phyloP scores from a whole-genome alignment of 2,888 invertebrate species.

The Drosophila barbarae region DNA sequence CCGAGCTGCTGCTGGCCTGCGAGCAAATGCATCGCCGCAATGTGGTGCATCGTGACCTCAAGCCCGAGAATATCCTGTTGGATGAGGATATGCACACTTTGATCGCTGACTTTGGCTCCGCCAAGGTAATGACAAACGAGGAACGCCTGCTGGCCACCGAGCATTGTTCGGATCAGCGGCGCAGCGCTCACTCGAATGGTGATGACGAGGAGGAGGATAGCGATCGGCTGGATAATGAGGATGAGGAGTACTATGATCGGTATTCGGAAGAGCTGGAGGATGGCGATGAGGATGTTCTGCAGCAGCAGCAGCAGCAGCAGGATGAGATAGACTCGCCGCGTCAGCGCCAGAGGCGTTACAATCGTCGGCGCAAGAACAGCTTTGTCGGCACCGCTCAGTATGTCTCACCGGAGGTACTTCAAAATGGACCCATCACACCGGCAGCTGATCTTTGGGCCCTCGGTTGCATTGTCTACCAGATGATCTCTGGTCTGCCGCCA shows the following conservation, averaged over 20 bases:
- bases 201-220: slow-evolving; percentile 62
- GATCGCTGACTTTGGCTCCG: slow-evolving; percentile 98
- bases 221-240: slow-evolving; percentile 61
- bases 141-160: slow-evolving; percentile 51
- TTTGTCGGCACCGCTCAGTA: slow-evolving; percentile 99
- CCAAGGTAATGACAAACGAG: slow-evolving; percentile 86
- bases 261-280: slow-evolving; percentile 49
- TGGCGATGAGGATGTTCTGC: slow-evolving; percentile 26
- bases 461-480: slow-evolving; percentile 98
- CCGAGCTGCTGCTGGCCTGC: slow-evolving; percentile 94
- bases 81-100: slow-evolving; percentile 97
- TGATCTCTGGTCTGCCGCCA: slow-evolving; percentile 95
- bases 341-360: slow-evolving; percentile 70
- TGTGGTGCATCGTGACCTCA: slow-evolving; percentile 97
- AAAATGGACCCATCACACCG: slow-evolving; percentile 86
- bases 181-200: slow-evolving; percentile 29
- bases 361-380: slow-evolving; percentile 83
- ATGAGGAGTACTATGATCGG: slow-evolving; percentile 55
- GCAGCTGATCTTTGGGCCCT: slow-evolving; percentile 98
- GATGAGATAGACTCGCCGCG: slow-evolving; percentile 57
- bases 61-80: slow-evolving; percentile 97
- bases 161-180: slow-evolving; percentile 35
- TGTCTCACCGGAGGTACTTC: slow-evolving; percentile 97
- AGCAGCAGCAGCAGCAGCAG: slow-evolving; percentile 15
- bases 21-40: slow-evolving; percentile 93